A percentile compares a stretch with the other conserved stretches of the same genome.
phyloP scores from a whole-genome alignment of 1,140 invertebrate species.

The Caerostris darwini region DNA sequence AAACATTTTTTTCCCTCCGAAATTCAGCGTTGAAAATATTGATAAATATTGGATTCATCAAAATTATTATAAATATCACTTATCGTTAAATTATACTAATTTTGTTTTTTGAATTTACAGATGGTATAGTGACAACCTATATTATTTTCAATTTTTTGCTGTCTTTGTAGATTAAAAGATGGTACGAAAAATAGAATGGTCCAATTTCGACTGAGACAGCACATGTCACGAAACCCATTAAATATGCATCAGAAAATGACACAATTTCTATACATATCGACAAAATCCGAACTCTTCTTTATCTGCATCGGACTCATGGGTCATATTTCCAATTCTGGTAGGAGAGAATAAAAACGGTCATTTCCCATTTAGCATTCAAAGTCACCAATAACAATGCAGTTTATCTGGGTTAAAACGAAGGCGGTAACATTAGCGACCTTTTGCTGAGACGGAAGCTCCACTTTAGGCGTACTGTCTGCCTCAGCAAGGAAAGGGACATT shows the following conservation, averaged over 20 bases:
- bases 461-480: constrained; percentile 2
- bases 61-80: too few relatives aligned
- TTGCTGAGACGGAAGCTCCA: background rate
- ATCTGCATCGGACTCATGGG: background rate
- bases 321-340: background rate
- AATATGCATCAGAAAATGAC: background rate
- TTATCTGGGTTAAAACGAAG: constrained; percentile 34
- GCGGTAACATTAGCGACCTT: background rate
- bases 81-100: too few relatives aligned
- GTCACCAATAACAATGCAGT: background rate
- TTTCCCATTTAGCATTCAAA: constrained; percentile 7
- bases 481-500: background rate
- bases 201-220: background rate
- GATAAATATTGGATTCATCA: too few relatives aligned
- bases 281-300: background rate
- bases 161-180: too few relatives aligned
- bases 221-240: background rate
- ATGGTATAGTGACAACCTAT: too few relatives aligned
- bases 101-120: too few relatives aligned
- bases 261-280: background rate
- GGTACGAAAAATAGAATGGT: background rate
- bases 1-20: too few relatives aligned
- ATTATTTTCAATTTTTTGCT: too few relatives aligned
- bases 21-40: too few relatives aligned
- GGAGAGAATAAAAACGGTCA: background rate